Evolutionary conservation across 2,797 vertebrate genomes (phyloP).

Genomic region (Simalia tracyae): DNA sequence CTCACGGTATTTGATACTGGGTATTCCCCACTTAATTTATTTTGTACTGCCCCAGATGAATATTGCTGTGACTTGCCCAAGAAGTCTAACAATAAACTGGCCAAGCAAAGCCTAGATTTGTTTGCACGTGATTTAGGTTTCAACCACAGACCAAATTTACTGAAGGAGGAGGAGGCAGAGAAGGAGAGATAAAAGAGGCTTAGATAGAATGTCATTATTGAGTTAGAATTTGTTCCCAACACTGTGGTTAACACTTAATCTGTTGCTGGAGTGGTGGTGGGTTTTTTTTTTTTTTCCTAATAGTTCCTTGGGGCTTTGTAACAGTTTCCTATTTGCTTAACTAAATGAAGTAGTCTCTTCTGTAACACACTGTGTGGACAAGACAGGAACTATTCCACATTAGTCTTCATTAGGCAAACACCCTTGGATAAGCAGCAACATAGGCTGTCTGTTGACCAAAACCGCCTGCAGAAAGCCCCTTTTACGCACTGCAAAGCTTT

Average conservation of each 20-base stretch:
- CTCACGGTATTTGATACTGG: not conserved
- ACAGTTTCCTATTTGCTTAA: conserved; percentile 37
- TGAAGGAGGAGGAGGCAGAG: not conserved
- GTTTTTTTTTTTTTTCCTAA: not conserved
- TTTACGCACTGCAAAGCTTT: conserved; percentile 15
- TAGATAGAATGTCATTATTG: conserved; percentile 20
- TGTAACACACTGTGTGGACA: conserved; percentile 29
- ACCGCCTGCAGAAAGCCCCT: conserved; percentile 11
- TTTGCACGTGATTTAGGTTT: not conserved
- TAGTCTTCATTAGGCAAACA: conserved; percentile 33
- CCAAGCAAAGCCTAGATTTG: not conserved
- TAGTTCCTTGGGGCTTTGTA: conserved; percentile 39
- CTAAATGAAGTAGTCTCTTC: conserved; percentile 13
- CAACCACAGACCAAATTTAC: not conserved
- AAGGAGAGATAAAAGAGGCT: not conserved
- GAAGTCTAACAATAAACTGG: accelerated
- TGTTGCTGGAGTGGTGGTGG: conserved; percentile 2
- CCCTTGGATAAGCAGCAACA: conserved; percentile 7
- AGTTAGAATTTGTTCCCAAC: conserved; percentile 40
- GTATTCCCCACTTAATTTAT: not conserved
- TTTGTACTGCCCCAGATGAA: not conserved
- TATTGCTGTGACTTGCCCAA: not conserved
- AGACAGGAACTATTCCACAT: conserved; percentile 23
- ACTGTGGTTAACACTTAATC: conserved; percentile 42
- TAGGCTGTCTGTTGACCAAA: conserved; percentile 12